Evolutionary conservation across 2,888 invertebrate species (phyloP), one percentile per base, ranked within the genome.

Genomic region (Thyatira batis): DNA sequence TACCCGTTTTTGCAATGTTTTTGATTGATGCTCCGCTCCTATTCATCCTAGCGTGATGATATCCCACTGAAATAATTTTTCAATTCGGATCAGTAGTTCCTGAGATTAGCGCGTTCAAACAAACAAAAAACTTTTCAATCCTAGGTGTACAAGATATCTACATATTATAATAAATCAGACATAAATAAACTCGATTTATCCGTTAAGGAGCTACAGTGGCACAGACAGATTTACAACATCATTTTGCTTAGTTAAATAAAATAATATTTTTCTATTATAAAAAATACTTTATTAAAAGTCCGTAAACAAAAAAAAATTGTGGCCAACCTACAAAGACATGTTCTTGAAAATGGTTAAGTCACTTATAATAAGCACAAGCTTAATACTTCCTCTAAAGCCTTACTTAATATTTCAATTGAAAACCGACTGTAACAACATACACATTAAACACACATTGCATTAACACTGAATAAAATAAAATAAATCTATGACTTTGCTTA

Each of bases 351-450:
- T 80, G 69, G 79, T 78, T 83, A 82, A 82, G 78, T 80, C 73
- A 76, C 76, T 75, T 78, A 77, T 85, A 85, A 84, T 84, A 84
- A 80, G 80, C 77, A 80, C 76, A 77, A 78, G 78, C 72, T 74
- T 72, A 74, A 82, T 76, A 78, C 84, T 87, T 87, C 86, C 85
- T 84, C 75, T 63, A 70, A 75, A 76, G 62, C 64, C 61, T 60
- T 67, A 60, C 53, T 20, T 44, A 49, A 54, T 45, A 21, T 2
- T 49, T 51, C 59, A 60, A 64, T 58, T 60, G 50, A 73, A 68
- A 69, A 62, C 52, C 57, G 50, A 61, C 75, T 71, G 54, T 78
- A 73, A 53, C 13, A 0, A 23, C 49, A 63, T 68, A 52, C 45
- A 13, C 58, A 68, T 78, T 80, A 65, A 65, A 70, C 63, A 63